phyloP scores from a whole-genome alignment of 2,888 invertebrate genomes.

The Prenolepis imparis region DNA sequence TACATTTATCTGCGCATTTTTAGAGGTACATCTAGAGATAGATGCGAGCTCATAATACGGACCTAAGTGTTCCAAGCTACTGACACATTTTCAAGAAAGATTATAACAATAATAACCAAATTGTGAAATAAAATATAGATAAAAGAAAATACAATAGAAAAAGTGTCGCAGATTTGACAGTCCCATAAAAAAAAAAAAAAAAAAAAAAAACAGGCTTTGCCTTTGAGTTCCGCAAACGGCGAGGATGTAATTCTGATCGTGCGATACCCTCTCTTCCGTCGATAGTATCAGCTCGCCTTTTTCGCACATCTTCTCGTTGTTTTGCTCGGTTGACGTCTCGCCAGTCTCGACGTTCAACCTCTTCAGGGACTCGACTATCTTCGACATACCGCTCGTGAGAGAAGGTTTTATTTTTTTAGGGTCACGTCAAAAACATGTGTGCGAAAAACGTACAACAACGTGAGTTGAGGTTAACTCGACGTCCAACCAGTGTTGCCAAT shows the following conservation, averaged over 20 bases:
- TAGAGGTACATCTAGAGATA: no score
- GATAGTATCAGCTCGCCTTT: conserved; percentile 75
- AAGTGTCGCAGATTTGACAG: conserved; percentile 43
- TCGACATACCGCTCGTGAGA: conserved; percentile 74
- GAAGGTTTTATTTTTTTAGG: no score
- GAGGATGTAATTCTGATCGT: conserved; percentile 89
- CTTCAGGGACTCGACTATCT: conserved; percentile 78
- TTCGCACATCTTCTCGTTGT: conserved; percentile 23
- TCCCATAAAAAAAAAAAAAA: conserved; percentile 63
- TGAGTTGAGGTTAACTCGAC: background rate
- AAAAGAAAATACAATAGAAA: background rate
- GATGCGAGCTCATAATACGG: no score
- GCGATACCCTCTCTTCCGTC: conserved; percentile 87
- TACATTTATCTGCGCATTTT: no score
- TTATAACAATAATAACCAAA: background rate
- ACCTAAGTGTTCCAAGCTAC: background rate
- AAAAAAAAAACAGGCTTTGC: conserved; percentile 82
- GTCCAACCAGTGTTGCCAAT: no score
- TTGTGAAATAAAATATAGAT: background rate
- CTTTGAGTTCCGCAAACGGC: conserved; percentile 88
- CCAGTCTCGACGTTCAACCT: conserved; percentile 76
- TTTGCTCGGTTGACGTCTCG: conserved; percentile 41
- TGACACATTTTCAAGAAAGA: background rate
- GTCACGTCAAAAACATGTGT: background rate
- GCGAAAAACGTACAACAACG: no score